Evolutionary conservation across 1,140 invertebrate genomes (phyloP).

Genomic region (Vollenhovia emeryi): DNA sequence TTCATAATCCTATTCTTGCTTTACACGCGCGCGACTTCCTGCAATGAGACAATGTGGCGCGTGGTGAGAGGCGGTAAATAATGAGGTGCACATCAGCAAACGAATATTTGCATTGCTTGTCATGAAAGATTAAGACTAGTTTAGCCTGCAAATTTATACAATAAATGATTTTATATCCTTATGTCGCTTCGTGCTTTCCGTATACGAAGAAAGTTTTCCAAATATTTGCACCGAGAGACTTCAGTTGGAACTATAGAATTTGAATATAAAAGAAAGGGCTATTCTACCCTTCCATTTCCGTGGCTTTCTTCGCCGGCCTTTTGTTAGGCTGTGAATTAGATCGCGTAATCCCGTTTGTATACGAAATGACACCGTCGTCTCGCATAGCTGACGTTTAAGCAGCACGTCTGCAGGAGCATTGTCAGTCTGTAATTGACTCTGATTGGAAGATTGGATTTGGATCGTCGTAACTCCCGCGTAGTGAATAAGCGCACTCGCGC

Average conservation of each 20-base stretch:
- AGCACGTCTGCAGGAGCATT: conserved; percentile 77
- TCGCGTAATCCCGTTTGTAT: conserved; percentile 85
- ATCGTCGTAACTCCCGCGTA: conserved; percentile 73
- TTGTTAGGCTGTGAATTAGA: conserved; percentile 84
- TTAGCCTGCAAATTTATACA: background rate
- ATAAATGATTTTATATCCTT: background rate
- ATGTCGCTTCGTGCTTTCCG: background rate
- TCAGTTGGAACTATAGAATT: conserved; percentile 63
- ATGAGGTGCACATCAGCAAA: background rate
- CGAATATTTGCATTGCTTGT: background rate
- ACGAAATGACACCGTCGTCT: conserved; percentile 84
- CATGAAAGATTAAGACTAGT: background rate
- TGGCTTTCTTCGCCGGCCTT: conserved; percentile 82
- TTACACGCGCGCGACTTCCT: background rate
- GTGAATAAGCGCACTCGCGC: conserved; percentile 53
- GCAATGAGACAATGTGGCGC: background rate
- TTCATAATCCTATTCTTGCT: background rate
- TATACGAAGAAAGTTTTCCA: background rate
- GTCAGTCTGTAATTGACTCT: conserved; percentile 84
- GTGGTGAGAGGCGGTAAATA: background rate
- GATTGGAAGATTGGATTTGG: conserved; percentile 85
- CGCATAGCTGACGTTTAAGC: conserved; percentile 82
- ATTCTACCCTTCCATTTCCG: conserved; percentile 71
- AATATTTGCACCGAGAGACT: background rate
- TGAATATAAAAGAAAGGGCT: conserved; percentile 59